Evolutionary conservation across 1,140 invertebrate genomes (phyloP).

Genomic region (Zaprionus kolodkinae): DNA sequence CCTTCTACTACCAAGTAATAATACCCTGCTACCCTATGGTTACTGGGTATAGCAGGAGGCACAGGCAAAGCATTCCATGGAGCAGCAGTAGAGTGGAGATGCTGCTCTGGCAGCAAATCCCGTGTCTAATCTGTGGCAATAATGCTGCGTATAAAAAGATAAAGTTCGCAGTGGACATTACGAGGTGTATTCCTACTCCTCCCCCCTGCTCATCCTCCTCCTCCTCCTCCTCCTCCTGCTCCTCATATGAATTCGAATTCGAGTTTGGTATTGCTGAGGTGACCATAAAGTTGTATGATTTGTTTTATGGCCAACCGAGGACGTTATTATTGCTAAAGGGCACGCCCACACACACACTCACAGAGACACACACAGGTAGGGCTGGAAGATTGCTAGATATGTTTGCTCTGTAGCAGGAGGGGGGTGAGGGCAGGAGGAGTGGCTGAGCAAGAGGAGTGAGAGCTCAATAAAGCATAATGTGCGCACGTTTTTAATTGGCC

Average conservation of each 20-base stretch:
- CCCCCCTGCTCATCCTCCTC: no score
- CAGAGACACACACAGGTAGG: background rate
- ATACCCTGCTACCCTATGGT: no score
- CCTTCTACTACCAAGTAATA: no score
- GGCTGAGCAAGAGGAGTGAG: slow-evolving; percentile 19
- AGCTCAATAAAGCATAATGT: slow-evolving; percentile 82
- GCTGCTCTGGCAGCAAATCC: slow-evolving; percentile 58
- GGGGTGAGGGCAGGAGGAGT: no score
- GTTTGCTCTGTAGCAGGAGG: background rate
- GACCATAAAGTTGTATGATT: slow-evolving; percentile 83
- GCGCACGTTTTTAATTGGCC: slow-evolving; percentile 83
- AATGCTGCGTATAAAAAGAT: slow-evolving; percentile 82
- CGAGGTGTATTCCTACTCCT: background rate
- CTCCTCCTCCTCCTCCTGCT: background rate
- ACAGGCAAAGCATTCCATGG: slow-evolving; percentile 20
- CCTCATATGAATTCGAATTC: background rate
- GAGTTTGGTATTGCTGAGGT: slow-evolving; percentile 49
- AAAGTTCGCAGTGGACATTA: slow-evolving; percentile 75
- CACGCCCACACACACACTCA: slow-evolving; percentile 57
- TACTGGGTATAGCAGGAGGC: background rate
- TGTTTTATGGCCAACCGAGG: slow-evolving; percentile 80
- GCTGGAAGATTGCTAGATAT: slow-evolving; percentile 9
- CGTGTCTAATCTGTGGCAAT: slow-evolving; percentile 83
- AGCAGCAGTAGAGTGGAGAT: slow-evolving; percentile 14
- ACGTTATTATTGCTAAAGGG: slow-evolving; percentile 82